These are phyloP conservation scores for Drosophila subpulchrella DNA, from an alignment of 1,140 invertebrate genomes.

Conservation along the genomic window DNA sequence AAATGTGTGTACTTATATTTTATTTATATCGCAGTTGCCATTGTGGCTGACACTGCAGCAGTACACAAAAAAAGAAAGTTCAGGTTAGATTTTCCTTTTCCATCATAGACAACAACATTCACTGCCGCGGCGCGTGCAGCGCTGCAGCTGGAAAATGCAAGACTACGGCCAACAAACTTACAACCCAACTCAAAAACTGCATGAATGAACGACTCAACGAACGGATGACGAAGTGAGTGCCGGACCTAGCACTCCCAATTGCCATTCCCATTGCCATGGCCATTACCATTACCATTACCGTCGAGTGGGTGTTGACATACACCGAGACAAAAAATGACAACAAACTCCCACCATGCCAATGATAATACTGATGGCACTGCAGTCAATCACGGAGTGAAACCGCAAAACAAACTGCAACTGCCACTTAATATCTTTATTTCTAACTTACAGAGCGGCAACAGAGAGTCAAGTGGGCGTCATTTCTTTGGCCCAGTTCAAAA, in stretches of 20 bases:
- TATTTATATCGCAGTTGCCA: constrained; percentile 74
- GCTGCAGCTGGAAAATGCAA: constrained; percentile 72
- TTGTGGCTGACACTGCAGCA: constrained; percentile 46
- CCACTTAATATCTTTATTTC: constrained; percentile 76
- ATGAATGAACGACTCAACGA: constrained; percentile 67
- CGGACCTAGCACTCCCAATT: constrained; percentile 56
- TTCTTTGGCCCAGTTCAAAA: constrained; percentile 25
- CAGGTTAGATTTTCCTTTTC: constrained; percentile 79
- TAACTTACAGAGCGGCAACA: constrained; percentile 15
- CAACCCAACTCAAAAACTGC: constrained; percentile 23
- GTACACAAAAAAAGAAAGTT: constrained; percentile 78
- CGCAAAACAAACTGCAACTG: constrained; percentile 69
- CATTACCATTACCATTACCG: constrained; percentile 50
- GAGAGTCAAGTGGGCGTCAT: constrained; percentile 48
- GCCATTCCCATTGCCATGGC: constrained; percentile 44
- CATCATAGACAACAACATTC: constrained; percentile 69
- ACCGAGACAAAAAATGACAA: constrained; percentile 31
- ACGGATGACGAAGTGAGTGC: constrained; percentile 56
- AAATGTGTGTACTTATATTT: constrained; percentile 58
- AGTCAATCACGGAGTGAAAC: constrained; percentile 50
- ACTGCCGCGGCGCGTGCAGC: constrained; percentile 53
- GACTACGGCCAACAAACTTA: constrained; percentile 49
- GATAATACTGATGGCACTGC: constrained; percentile 37
- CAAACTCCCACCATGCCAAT: constrained; percentile 36
- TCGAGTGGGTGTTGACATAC: constrained; percentile 55